These are phyloP conservation scores for Araneus ventricosus DNA, from an alignment of 1,140 invertebrate genomes.

Conservation along the genomic window DNA sequence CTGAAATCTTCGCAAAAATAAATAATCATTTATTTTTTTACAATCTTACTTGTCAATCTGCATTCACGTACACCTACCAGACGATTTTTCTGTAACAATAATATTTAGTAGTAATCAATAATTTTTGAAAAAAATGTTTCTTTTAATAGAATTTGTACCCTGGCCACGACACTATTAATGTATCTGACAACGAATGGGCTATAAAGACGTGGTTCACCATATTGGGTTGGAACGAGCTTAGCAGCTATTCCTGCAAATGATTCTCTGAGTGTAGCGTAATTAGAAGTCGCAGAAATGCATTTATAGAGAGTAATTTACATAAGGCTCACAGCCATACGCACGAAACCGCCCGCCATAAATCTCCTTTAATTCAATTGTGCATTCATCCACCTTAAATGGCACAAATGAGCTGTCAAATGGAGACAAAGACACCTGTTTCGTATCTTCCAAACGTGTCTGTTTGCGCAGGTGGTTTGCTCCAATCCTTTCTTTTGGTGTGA, in stretches of 20 bases:
- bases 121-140: too few relatives aligned
- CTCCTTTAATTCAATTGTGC: not conserved
- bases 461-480: not conserved
- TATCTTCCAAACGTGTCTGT: not conserved
- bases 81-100: too few relatives aligned
- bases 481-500: not conserved
- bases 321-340: not conserved
- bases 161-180: too few relatives aligned
- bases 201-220: too few relatives aligned
- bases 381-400: not conserved
- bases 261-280: not conserved
- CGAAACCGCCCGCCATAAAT: not conserved
- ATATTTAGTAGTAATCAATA: too few relatives aligned
- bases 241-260: not conserved
- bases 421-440: slow-evolving; percentile 11
- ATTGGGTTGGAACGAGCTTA: not conserved
- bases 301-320: not conserved
- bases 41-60: too few relatives aligned
- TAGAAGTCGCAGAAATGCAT: not conserved
- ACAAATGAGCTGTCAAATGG: not conserved
- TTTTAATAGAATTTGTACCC: too few relatives aligned
- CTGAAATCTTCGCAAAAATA: too few relatives aligned
- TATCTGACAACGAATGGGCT: too few relatives aligned
- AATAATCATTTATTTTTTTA: too few relatives aligned
- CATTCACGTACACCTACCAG: too few relatives aligned